phyloP scores from a whole-genome alignment of 2,797 vertebrate species.

The Muscicapa striata region DNA sequence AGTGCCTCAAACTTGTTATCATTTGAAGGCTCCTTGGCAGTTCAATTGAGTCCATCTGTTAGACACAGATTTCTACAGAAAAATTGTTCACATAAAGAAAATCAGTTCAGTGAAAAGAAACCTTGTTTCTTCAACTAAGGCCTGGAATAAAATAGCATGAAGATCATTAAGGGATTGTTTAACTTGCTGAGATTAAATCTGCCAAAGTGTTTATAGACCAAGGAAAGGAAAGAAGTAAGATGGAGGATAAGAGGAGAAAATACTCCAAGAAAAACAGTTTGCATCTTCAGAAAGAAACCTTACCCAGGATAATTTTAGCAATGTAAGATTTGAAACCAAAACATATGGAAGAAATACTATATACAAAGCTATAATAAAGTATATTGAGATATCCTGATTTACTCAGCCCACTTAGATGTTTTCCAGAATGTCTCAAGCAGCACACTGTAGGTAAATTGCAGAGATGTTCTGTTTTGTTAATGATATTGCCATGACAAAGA shows the following conservation, averaged over 20 bases:
- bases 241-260: not conserved
- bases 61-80: not conserved
- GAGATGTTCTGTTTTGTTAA: not conserved
- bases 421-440: not conserved
- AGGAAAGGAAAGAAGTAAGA: not conserved
- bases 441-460: not conserved
- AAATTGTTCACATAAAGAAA: not conserved
- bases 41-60: not conserved
- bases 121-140: not conserved
- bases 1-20: not conserved
- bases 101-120: not conserved
- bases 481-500: not conserved
- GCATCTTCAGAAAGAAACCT: not conserved
- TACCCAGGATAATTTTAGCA: not conserved
- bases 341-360: not conserved
- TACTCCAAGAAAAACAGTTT: not conserved
- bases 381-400: not conserved
- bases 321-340: not conserved
- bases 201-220: not conserved
- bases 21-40: not conserved
- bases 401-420: not conserved
- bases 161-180: not conserved
- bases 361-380: not conserved
- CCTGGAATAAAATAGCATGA: not conserved
- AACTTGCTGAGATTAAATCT: not conserved